A percentile compares a stretch with the other conserved stretches of the same genome.
These are phyloP conservation scores for Acromyrmex echinatior DNA, from an alignment of 1,140 invertebrate species.

Conservation along the genomic window DNA sequence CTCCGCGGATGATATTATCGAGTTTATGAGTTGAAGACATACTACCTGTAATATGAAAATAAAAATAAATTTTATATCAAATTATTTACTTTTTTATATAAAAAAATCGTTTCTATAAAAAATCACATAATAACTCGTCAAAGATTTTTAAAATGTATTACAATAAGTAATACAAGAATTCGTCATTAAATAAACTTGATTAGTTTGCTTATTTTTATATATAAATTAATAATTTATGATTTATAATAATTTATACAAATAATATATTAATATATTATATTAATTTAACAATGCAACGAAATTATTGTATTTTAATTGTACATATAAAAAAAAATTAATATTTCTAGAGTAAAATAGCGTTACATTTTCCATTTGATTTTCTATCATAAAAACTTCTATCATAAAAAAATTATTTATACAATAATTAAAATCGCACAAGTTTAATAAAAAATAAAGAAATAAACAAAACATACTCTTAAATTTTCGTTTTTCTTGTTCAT, in stretches of 20 bases:
- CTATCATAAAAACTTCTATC: too few relatives aligned
- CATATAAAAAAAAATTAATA: neutral
- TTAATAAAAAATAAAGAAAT: neutral
- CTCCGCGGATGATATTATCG: slow-evolving; percentile 95
- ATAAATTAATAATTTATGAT: neutral
- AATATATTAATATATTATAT: neutral
- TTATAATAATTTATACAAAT: slow-evolving; percentile 3
- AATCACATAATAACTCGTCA: neutral
- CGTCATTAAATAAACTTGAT: neutral
- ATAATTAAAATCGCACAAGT: neutral
- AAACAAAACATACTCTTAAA: slow-evolving; percentile 88
- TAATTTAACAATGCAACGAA: neutral
- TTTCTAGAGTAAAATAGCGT: neutral
- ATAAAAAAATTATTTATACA: neutral
- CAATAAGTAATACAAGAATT: neutral
- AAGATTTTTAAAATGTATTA: neutral
- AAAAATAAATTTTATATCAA: neutral
- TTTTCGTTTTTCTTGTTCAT: slow-evolving; percentile 91
- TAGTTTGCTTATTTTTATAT: neutral
- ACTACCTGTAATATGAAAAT: slow-evolving; percentile 88
- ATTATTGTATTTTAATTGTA: neutral
- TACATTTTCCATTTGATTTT: neutral
- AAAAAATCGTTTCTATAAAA: neutral
- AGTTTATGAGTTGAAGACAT: slow-evolving; percentile 97
- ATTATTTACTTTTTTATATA: neutral